phyloP scores from a whole-genome alignment of 1,140 invertebrate genomes.

The Polypedilum vanderplanki region DNA sequence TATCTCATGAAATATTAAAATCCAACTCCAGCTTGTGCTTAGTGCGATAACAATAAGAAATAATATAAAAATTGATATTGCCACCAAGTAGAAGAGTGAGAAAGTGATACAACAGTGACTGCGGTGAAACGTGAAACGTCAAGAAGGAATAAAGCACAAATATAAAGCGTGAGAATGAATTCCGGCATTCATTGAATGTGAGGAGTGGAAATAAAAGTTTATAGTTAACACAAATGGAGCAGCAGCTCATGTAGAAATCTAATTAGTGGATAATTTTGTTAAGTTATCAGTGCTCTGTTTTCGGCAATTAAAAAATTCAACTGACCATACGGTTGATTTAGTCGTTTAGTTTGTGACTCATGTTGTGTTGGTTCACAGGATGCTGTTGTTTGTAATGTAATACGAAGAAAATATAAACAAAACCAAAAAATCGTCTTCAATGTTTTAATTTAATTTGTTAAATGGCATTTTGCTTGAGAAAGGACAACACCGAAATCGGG shows the following conservation, averaged over 20 bases:
- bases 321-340: background rate
- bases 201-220: background rate
- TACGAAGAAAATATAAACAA: background rate
- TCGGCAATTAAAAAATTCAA: background rate
- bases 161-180: background rate
- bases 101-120: too few relatives aligned
- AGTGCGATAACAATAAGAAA: conserved; percentile 11
- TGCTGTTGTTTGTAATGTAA: background rate
- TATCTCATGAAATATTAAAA: conserved; percentile 28
- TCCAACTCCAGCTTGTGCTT: background rate
- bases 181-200: background rate
- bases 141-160: background rate
- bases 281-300: background rate
- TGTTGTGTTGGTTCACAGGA: background rate
- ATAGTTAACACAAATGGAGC: background rate
- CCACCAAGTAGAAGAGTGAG: background rate
- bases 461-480: background rate
- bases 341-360: background rate
- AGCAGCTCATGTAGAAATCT: conserved; percentile 5
- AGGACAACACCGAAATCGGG: background rate
- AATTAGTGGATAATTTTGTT: background rate
- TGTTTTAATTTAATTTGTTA: background rate
- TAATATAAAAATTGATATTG: conserved; percentile 7
- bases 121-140: background rate
- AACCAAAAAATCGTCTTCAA: background rate